phyloP scores from a whole-genome alignment of 2,888 invertebrate genomes.

The Neoaliturus tenellus region DNA sequence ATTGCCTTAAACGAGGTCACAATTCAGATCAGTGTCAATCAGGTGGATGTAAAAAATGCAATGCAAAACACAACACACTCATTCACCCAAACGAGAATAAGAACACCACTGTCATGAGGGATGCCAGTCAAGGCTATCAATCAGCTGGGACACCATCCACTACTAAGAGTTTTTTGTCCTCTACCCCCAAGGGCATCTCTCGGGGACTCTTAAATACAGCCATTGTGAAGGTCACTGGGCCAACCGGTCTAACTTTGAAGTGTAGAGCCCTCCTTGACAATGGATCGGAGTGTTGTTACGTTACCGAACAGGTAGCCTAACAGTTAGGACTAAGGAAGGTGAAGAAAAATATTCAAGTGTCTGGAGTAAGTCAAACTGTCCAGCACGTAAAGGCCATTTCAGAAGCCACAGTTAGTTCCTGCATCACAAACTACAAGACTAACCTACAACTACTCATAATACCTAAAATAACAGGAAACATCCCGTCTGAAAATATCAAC shows the following conservation, averaged over 20 bases:
- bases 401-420: neutral
- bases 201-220: neutral
- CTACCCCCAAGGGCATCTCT: neutral
- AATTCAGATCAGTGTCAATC: neutral
- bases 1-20: neutral
- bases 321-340: neutral
- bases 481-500: neutral
- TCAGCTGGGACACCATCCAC: neutral
- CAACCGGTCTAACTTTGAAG: neutral
- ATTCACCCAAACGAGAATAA: neutral
- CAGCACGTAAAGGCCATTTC: neutral
- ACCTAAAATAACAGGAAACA: neutral
- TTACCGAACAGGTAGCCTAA: neutral
- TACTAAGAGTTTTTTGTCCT: neutral
- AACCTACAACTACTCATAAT: neutral
- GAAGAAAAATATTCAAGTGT: slow-evolving; percentile 7
- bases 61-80: neutral
- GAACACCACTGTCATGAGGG: neutral
- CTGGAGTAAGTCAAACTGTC: neutral
- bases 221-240: neutral
- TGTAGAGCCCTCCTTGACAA: slow-evolving; percentile 32
- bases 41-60: neutral
- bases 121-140: neutral
- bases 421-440: slow-evolving; percentile 16
- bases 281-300: slow-evolving; percentile 4